A percentile compares a stretch with the other conserved stretches of the same genome.
These are phyloP conservation scores for Candidula unifasciata DNA, from an alignment of 2,888 invertebrate genomes.

Conservation along the genomic window DNA sequence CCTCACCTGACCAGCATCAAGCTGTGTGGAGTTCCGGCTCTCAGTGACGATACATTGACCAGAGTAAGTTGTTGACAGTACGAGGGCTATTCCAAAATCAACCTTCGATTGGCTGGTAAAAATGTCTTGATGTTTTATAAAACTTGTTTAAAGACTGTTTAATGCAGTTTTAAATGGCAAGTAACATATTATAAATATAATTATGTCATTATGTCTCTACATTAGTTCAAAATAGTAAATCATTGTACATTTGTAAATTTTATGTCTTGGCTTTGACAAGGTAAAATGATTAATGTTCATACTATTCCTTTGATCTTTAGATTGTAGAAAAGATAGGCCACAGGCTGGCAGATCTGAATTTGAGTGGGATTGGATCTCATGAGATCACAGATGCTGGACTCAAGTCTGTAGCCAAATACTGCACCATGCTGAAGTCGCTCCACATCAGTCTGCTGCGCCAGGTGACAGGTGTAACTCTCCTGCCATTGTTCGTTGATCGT, in stretches of 20 bases:
- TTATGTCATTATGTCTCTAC: too few relatives aligned
- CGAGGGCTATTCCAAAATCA: too few relatives aligned
- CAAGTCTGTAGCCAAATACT: conserved; percentile 64
- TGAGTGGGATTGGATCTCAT: conserved; percentile 67
- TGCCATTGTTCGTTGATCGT: conserved; percentile 64
- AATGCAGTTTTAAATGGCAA: too few relatives aligned
- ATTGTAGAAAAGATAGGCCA: conserved; percentile 67
- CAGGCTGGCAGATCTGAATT: conserved; percentile 64
- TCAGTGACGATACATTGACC: conserved; percentile 69
- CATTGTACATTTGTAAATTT: background rate
- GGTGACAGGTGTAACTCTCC: conserved; percentile 63
- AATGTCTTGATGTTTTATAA: too few relatives aligned
- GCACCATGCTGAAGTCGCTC: conserved; percentile 64
- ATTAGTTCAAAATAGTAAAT: too few relatives aligned
- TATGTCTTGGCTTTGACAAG: background rate
- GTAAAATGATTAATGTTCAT: background rate
- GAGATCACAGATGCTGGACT: conserved; percentile 69
- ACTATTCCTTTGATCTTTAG: conserved; percentile 54
- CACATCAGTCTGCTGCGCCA: conserved; percentile 66
- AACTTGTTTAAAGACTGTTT: too few relatives aligned
- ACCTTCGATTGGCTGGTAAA: too few relatives aligned
- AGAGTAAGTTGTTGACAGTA: conserved; percentile 67
- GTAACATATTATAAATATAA: too few relatives aligned
- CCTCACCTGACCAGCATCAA: conserved; percentile 61
- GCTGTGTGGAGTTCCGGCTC: conserved; percentile 72